Percentiles rank a stretch among this genome's conserved stretches.
Conservation (phyloP, 2,113 vertebrate species). For the Henicopernis longicauda region DNA sequence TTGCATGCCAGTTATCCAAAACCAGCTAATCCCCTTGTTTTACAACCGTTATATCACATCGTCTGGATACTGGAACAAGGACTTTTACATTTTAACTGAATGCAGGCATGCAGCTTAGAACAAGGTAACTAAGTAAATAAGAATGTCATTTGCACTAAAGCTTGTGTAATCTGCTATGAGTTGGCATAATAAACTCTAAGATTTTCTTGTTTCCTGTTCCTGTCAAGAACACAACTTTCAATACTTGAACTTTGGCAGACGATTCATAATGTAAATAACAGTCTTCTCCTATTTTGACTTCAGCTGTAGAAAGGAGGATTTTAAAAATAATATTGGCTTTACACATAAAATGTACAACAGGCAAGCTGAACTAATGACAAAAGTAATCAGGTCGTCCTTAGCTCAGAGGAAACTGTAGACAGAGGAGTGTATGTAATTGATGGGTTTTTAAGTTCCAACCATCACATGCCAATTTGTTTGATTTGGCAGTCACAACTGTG, state of each 20-base stretch:
- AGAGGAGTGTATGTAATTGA: background rate
- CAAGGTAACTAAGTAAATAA: background rate
- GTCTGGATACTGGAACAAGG: background rate
- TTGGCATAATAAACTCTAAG: background rate
- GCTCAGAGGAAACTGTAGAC: background rate
- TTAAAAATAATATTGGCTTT: background rate
- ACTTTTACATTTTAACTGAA: background rate
- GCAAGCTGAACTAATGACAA: background rate
- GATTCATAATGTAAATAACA: background rate
- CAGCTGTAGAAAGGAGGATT: background rate
- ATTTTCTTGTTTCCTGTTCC: background rate
- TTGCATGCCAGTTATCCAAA: background rate
- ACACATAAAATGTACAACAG: background rate
- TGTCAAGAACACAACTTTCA: background rate
- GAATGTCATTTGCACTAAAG: background rate
- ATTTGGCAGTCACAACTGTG: slow-evolving; percentile 1
- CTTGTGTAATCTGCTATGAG: background rate
- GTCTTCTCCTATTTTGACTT: background rate
- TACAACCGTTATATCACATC: accelerated
- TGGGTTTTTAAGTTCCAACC: background rate
- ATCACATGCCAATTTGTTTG: background rate
- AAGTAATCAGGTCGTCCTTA: background rate
- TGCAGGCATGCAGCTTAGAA: background rate
- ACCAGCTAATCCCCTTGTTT: background rate
- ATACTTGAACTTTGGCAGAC: background rate